Conservation (phyloP, 2,113 vertebrate genomes). For the Meleagris gallopavo region DNA sequence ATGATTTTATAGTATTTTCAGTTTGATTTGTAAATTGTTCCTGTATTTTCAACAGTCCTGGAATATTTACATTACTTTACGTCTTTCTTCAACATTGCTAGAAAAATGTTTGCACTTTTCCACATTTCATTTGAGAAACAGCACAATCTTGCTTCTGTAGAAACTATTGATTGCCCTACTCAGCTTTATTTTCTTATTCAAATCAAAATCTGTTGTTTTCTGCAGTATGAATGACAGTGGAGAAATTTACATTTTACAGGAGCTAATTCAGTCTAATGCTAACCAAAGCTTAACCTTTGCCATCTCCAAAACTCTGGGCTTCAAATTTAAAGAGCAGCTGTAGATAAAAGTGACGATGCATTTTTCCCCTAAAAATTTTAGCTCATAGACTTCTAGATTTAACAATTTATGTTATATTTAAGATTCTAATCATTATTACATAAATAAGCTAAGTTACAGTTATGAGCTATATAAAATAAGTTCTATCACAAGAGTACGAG, state of each 20-base stretch:
- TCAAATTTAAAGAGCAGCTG: not conserved
- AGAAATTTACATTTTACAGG: not conserved
- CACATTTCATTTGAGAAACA: not conserved
- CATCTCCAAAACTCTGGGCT: not conserved
- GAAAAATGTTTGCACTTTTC: rapidly evolving
- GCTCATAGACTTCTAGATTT: not conserved
- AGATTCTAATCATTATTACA: not conserved
- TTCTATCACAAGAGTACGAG: not conserved
- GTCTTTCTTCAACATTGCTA: not conserved
- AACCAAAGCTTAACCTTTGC: not conserved
- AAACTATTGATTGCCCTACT: not conserved
- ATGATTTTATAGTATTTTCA: not conserved
- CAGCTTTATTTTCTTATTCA: not conserved
- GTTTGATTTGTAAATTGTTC: not conserved
- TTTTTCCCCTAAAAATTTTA: not conserved
- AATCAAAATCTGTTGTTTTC: not conserved
- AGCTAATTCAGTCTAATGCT: not conserved
- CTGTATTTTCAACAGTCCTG: not conserved
- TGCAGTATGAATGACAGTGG: not conserved
- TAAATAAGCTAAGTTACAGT: not conserved
- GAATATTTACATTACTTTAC: not conserved
- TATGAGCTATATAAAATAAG: not conserved
- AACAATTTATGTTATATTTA: not conserved
- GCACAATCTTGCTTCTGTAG: not conserved
- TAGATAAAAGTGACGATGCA: not conserved